Conservation (phyloP, 2,113 vertebrate genomes). For the Neotoma lepida region DNA sequence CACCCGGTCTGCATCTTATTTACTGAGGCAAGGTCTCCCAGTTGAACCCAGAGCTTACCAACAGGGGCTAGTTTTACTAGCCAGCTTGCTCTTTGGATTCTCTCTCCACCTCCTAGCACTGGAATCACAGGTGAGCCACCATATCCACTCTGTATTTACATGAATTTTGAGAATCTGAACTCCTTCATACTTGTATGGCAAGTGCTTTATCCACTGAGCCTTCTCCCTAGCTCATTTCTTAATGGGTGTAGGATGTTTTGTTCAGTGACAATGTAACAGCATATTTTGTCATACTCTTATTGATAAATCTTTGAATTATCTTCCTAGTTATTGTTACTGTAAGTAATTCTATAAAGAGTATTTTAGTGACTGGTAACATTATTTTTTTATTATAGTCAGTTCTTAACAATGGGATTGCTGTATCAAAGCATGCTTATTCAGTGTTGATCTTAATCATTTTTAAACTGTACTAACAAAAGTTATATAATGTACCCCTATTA, state of each 20-base stretch:
- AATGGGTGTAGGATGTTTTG: background rate
- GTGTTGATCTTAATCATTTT: constrained; percentile 18
- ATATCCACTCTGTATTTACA: background rate
- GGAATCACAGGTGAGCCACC: background rate
- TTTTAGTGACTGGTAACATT: background rate
- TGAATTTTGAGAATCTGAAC: background rate
- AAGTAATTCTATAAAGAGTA: background rate
- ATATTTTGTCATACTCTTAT: background rate
- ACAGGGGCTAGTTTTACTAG: background rate
- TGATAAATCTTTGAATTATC: background rate
- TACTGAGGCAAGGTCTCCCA: background rate
- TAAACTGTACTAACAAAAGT: background rate
- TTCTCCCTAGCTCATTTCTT: background rate
- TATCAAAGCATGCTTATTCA: background rate
- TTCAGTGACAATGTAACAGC: constrained; percentile 1
- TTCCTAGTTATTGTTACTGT: background rate
- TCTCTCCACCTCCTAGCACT: background rate
- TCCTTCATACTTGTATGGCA: background rate
- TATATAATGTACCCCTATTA: background rate
- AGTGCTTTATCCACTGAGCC: background rate
- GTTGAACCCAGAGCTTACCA: background rate
- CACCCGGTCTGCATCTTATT: background rate
- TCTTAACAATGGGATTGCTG: background rate
- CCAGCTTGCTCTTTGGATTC: background rate
- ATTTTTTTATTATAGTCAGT: background rate